A percentile compares a stretch with the other conserved stretches of the same genome.
These are phyloP conservation scores for Ctenomys sociabilis DNA, from an alignment of 2,113 vertebrate species.

Conservation along the genomic window DNA sequence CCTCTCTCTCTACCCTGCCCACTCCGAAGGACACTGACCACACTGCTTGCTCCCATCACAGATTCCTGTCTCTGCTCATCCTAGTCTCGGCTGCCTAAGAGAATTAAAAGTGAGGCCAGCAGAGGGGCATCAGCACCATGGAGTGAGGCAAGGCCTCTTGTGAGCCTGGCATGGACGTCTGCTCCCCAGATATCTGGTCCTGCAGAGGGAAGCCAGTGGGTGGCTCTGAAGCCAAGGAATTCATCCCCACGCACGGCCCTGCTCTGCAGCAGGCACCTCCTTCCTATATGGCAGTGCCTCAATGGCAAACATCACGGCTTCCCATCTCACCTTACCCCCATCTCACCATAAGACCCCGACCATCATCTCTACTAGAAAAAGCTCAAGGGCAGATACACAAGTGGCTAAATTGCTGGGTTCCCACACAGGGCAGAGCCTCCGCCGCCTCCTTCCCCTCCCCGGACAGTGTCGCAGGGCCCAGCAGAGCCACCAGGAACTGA, in stretches of 20 bases:
- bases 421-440: not conserved
- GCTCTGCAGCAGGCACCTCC: not conserved
- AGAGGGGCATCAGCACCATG: fast-evolving
- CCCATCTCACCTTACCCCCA: not conserved
- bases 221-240: not conserved
- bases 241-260: fast-evolving
- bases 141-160: not conserved
- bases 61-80: not conserved
- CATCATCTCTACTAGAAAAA: not conserved
- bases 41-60: not conserved
- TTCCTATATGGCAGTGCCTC: not conserved
- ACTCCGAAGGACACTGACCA: not conserved
- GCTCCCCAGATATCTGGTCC: not conserved
- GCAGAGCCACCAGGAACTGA: not conserved
- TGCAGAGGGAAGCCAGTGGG: not conserved
- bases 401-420: not conserved
- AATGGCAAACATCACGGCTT: not conserved
- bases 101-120: not conserved
- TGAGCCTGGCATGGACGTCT: fast-evolving
- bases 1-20: not conserved
- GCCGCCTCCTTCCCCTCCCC: not conserved
- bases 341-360: not conserved
- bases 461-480: not conserved
- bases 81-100: not conserved
- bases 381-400: not conserved